Percentiles rank a stretch among this genome's conserved stretches.
These are phyloP conservation scores for Invenusta paracnida DNA, from an alignment of 2,888 invertebrate species.

Conservation along the genomic window DNA sequence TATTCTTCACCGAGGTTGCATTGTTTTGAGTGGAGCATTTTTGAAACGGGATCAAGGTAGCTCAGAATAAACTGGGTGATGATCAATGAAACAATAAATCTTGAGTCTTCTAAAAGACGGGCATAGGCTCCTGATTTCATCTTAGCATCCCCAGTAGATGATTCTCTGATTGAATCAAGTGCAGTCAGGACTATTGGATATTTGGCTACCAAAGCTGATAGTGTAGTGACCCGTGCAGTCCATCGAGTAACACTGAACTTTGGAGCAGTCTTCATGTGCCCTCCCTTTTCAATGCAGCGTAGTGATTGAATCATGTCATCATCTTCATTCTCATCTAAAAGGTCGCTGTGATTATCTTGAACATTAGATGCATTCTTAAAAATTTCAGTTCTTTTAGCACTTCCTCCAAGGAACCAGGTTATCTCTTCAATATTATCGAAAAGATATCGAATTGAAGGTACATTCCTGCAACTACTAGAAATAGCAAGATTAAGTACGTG, in stretches of 20 bases:
- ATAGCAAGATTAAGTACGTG: not conserved
- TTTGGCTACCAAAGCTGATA: not conserved
- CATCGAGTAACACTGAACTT: not conserved
- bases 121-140: not conserved
- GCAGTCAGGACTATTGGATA: not conserved
- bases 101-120: not conserved
- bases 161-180: not conserved
- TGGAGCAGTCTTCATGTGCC: not conserved
- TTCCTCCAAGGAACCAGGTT: not conserved
- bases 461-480: not conserved
- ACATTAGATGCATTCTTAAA: not conserved
- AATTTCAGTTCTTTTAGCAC: not conserved
- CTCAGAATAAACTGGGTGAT: not conserved
- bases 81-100: not conserved
- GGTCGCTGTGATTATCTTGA: not conserved
- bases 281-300: not conserved
- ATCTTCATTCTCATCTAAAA: not conserved
- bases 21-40: not conserved
- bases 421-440: not conserved
- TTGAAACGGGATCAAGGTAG: not conserved
- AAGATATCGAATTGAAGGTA: not conserved
- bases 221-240: not conserved
- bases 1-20: not conserved
- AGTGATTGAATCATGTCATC: not conserved
- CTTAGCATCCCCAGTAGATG: not conserved